Base-by-base conservation (phyloP, 2,113 vertebrate genomes). In the Tenrec ecaudatus region DNA sequence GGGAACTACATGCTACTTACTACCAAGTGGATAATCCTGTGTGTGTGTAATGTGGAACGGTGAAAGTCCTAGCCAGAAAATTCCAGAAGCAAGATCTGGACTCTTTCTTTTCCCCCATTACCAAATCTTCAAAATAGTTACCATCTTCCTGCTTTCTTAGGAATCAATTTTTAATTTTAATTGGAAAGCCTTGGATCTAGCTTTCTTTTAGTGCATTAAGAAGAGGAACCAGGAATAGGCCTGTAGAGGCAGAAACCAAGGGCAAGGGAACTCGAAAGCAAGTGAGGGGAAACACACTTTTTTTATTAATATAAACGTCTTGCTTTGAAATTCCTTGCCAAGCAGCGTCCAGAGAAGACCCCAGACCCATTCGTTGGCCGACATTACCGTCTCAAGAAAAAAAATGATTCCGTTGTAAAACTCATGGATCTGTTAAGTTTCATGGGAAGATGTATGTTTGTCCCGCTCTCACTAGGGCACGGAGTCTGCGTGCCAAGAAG, bases 1-100 rank as follows among this genome's bases (percentile, higher is more conserved):
- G 81, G 96, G 98, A 98, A 98, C 96, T 94, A 93, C 96, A 95
- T 69, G 10, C 81, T 87, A 43, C 62, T 97, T 87, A 43, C 62
- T 97, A 85, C 92, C 88, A 96, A 93, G 78, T 10, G 29, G 73
- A 25, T 33, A 19, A 5, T 38, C 22, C 43, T 29, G 47, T 53
- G 47, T 10, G 47, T 10, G 5, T 89, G 71, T 6, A 1, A 15
- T 53, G 2, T 11, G 66, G 20, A 71, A 47, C 89, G n/a, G 38
- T 73, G 58, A 69, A 88, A 79, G 43, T 43, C 33, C 38, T 58
- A 19, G 15, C 88, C 78, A 85, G 89, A 79, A 94, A 89, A 69
- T 12, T 22, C 43, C 38, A 53, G 85, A 77, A 77, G n/a, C 36
- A 27, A 66, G 11, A 20, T 14, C 36, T 68, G 53, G 66, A 29